Percentiles rank a stretch among this genome's conserved stretches.
phyloP scores from a whole-genome alignment of 2,888 invertebrate genomes.

The Chrysolina oricalcia region DNA sequence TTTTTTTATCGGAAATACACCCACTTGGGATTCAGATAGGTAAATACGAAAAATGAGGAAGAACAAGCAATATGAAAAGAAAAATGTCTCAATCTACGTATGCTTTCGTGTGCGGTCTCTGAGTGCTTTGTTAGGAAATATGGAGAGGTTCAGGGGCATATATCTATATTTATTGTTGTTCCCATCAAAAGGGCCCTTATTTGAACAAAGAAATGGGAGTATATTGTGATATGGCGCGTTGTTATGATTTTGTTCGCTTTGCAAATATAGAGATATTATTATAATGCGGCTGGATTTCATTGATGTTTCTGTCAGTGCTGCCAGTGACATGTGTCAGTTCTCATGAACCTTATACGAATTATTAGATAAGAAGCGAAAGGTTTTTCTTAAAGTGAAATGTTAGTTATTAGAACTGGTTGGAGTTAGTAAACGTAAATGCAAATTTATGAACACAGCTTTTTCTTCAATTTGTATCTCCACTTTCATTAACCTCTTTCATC shows the following conservation, averaged over 20 bases:
- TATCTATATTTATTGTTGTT: slow-evolving; percentile 46
- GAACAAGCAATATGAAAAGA: slow-evolving; percentile 41
- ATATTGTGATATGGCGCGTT: slow-evolving; percentile 30
- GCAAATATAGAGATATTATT: background rate
- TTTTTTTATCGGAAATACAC: slow-evolving; percentile 16
- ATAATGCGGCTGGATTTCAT: background rate
- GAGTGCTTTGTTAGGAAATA: slow-evolving; percentile 42
- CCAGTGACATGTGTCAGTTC: background rate
- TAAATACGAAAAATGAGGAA: slow-evolving; percentile 12
- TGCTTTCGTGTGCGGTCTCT: slow-evolving; percentile 37
- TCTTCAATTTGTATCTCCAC: no score
- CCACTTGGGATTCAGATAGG: slow-evolving; percentile 11
- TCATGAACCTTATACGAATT: background rate
- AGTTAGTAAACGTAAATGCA: no score
- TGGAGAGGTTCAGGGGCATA: slow-evolving; percentile 33
- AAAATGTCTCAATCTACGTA: slow-evolving; percentile 41
- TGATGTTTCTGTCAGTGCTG: background rate
- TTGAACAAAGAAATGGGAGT: slow-evolving; percentile 41
- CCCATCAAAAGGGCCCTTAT: slow-evolving; percentile 43
- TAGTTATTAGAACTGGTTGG: no score
- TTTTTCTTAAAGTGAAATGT: no score
- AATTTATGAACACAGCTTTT: no score
- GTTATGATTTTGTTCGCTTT: slow-evolving; percentile 24
- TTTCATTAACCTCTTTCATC: no score
- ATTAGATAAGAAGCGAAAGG: background rate